Conservation (phyloP, 2,888 invertebrate genomes). For the Lapara coniferarum region DNA sequence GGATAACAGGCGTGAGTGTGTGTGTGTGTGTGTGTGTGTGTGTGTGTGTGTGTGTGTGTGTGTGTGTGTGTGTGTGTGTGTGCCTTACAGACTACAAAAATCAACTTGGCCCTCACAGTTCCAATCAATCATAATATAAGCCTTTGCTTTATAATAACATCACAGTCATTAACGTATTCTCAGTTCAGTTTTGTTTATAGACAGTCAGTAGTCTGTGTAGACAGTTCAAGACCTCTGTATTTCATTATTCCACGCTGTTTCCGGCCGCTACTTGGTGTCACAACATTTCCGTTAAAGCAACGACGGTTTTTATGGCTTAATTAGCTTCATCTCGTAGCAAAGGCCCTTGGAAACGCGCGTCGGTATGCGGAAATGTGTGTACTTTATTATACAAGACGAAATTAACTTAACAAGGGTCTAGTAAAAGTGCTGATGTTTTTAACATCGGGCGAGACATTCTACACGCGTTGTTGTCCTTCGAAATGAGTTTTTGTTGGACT, state of each 20-base stretch:
- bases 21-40: too few species aligned
- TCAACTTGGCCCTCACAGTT: too few species aligned
- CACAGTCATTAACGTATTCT: neutral
- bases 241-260: slow-evolving; percentile 30
- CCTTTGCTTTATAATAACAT: too few species aligned
- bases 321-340: slow-evolving; percentile 68
- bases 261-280: slow-evolving; percentile 50
- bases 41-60: too few species aligned
- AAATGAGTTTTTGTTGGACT: slow-evolving; percentile 5
- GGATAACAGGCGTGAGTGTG: too few species aligned
- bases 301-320: slow-evolving; percentile 73
- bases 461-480: slow-evolving; percentile 8
- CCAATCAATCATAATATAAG: too few species aligned
- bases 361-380: slow-evolving; percentile 52
- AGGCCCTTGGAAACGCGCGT: slow-evolving; percentile 42
- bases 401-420: slow-evolving; percentile 56
- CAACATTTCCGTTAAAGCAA: slow-evolving; percentile 65
- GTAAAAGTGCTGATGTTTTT: slow-evolving; percentile 45
- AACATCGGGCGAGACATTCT: slow-evolving; percentile 27
- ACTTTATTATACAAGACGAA: slow-evolving; percentile 55
- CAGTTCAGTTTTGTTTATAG: too few species aligned
- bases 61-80: too few species aligned
- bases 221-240: slow-evolving; percentile 11
- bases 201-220: neutral
- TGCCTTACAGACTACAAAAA: too few species aligned